Conservation (phyloP, 2,888 invertebrate species). For the Tetranychus truncatus region DNA sequence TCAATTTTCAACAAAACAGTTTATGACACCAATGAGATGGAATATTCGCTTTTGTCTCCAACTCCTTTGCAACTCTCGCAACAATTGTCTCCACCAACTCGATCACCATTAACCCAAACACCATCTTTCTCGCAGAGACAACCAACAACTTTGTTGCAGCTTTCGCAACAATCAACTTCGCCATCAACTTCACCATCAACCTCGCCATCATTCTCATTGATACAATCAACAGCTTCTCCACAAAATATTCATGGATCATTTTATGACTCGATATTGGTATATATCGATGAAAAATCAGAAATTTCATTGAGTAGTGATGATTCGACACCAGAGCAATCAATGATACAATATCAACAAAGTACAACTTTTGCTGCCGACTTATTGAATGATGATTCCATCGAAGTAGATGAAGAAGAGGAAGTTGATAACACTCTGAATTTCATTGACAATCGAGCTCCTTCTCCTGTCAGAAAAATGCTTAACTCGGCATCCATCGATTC, state of each 20-base stretch:
- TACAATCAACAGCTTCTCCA: too few relatives aligned
- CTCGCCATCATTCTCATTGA: too few relatives aligned
- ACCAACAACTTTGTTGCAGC: too few relatives aligned
- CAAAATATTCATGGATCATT: neutral
- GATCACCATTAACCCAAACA: too few relatives aligned
- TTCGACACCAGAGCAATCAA: neutral
- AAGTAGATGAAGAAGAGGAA: neutral
- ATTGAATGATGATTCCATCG: neutral
- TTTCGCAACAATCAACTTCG: too few relatives aligned
- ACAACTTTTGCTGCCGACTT: neutral
- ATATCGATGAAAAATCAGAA: neutral
- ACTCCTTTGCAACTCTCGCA: too few relatives aligned
- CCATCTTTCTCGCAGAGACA: too few relatives aligned
- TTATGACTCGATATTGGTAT: neutral
- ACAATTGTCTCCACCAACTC: too few relatives aligned
- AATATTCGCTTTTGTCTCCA: neutral
- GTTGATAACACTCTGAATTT: neutral
- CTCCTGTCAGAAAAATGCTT: neutral
- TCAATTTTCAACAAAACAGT: neutral
- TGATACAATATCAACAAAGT: neutral
- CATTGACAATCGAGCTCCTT: neutral
- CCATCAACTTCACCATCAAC: too few relatives aligned
- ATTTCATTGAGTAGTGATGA: neutral
- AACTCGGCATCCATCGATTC: neutral
- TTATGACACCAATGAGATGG: neutral